Conservation (phyloP, 2,113 vertebrate species). For the Mungos mungo region DNA sequence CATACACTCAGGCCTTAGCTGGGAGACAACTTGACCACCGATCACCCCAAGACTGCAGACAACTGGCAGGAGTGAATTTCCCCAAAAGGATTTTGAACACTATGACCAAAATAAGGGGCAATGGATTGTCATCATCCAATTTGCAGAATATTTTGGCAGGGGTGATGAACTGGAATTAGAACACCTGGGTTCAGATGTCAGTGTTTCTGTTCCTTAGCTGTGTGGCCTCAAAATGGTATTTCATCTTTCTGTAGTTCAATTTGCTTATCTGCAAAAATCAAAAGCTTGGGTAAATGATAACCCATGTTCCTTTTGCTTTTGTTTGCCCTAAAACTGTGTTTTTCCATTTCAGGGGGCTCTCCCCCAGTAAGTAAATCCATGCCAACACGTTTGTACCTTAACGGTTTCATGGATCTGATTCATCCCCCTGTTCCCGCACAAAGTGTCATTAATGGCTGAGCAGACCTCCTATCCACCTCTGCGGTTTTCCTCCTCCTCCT, state of each 20-base stretch:
- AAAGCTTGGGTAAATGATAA: neutral
- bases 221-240: neutral
- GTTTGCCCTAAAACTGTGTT: neutral
- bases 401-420: neutral
- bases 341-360: neutral
- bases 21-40: neutral
- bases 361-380: neutral
- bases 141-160: neutral
- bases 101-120: slow-evolving; percentile 21
- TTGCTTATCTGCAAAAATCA: neutral
- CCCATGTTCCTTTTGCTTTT: neutral
- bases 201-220: neutral
- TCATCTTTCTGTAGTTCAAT: neutral
- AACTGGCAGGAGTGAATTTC: neutral
- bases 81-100: neutral
- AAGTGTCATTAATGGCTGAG: neutral
- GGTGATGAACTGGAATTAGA: neutral
- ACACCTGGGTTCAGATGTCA: neutral
- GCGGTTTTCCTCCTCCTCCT: neutral
- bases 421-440: neutral
- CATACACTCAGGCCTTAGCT: neutral
- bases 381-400: neutral
- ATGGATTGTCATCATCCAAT: neutral
- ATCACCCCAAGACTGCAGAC: neutral
- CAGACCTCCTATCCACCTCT: neutral